Evolutionary conservation across 1,140 invertebrate species (phyloP).

Genomic region (Drosophila setifemur): DNA sequence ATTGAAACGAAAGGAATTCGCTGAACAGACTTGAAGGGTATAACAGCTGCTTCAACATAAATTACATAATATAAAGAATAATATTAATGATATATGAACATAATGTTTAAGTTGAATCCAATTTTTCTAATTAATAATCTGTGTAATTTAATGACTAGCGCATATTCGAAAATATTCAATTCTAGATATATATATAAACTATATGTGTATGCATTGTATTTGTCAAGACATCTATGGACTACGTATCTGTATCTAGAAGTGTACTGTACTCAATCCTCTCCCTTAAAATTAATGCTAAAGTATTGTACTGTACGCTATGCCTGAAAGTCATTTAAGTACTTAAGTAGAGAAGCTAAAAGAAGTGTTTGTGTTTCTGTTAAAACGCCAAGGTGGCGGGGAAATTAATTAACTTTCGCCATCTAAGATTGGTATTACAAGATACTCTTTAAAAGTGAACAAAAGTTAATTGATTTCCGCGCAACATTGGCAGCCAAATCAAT

Average conservation of each 20-base stretch:
- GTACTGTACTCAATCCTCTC: slow-evolving; percentile 27
- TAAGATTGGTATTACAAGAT: neutral
- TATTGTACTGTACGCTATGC: slow-evolving; percentile 66
- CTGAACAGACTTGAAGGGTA: slow-evolving; percentile 58
- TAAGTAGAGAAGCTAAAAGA: slow-evolving; percentile 54
- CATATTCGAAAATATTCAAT: slow-evolving; percentile 46
- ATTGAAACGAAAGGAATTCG: slow-evolving; percentile 53
- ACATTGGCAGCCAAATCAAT: slow-evolving; percentile 27
- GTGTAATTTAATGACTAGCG: slow-evolving; percentile 60
- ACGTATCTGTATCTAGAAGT: neutral
- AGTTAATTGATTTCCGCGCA: neutral
- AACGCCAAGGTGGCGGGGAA: neutral
- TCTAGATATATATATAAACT: slow-evolving; percentile 37
- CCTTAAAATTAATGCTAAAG: slow-evolving; percentile 53
- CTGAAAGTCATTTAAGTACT: slow-evolving; percentile 70
- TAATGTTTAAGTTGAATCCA: slow-evolving; percentile 45
- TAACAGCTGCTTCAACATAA: slow-evolving; percentile 33
- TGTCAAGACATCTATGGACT: slow-evolving; percentile 45
- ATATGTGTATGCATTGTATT: slow-evolving; percentile 45
- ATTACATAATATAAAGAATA: slow-evolving; percentile 15
- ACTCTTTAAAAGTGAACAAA: neutral
- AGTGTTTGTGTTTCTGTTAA: slow-evolving; percentile 27
- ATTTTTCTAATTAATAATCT: slow-evolving; percentile 41
- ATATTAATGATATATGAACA: slow-evolving; percentile 44
- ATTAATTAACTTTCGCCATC: neutral